These are phyloP conservation scores for Acrocera orbiculus DNA, from an alignment of 2,888 invertebrate species.

Conservation along the genomic window DNA sequence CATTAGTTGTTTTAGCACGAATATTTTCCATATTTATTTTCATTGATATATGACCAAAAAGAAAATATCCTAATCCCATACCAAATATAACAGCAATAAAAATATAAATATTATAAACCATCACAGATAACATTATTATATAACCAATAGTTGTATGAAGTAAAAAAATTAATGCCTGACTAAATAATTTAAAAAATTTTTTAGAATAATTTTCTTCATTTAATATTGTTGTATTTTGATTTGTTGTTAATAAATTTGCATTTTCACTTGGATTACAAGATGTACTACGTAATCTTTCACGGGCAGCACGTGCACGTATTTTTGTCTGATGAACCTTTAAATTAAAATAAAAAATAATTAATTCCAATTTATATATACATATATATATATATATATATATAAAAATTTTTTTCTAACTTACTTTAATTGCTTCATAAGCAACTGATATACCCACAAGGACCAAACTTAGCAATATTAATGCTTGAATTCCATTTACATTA, in stretches of 20 bases:
- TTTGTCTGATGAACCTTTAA: conserved; percentile 16
- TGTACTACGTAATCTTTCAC: conserved; percentile 13
- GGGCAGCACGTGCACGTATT: conserved; percentile 15
- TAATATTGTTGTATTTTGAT: background rate
- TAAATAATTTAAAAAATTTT: conserved; percentile 8
- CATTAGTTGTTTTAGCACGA: conserved; percentile 29
- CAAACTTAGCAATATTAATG: conserved; percentile 41
- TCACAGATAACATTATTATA: conserved; percentile 53
- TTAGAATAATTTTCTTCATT: conserved; percentile 6
- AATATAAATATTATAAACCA: conserved; percentile 54
- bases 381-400: background rate
- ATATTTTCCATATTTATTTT: conserved; percentile 35
- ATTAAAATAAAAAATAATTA: too few relatives aligned
- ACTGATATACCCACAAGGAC: conserved; percentile 40
- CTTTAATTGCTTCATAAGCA: conserved; percentile 43
- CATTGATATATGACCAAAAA: conserved; percentile 36
- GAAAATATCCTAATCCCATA: conserved; percentile 39
- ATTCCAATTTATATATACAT: background rate
- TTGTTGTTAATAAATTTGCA: conserved; percentile 4
- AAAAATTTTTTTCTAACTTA: too few relatives aligned
- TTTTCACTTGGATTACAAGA: conserved; percentile 16
- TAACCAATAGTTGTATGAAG: conserved; percentile 42
- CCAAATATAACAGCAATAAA: conserved; percentile 46
- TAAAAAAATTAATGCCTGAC: conserved; percentile 16
- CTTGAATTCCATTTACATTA: conserved; percentile 34